Percentiles rank a stretch among this genome's conserved stretches.
Evolutionary conservation across 2,113 vertebrate genomes (phyloP).

Genomic region (Orientallactaga bullata): DNA sequence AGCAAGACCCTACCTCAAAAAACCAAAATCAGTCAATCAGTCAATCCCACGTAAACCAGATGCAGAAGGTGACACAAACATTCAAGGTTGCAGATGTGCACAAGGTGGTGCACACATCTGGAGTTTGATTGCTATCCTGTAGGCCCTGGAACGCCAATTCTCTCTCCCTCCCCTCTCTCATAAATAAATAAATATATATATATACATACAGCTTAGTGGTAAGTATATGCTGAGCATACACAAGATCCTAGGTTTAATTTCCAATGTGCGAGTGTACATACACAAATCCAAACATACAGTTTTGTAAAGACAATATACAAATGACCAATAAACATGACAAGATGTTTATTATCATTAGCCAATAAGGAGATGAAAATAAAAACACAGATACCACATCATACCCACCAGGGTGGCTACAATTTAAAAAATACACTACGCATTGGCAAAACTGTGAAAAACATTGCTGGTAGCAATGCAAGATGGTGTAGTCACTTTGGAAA

Average conservation of each 20-base stretch:
- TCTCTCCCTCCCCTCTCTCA: too few relatives aligned
- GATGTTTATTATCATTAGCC: neutral
- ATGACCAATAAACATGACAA: slow-evolving; percentile 23
- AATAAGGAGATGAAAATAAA: slow-evolving; percentile 36
- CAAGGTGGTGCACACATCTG: too few relatives aligned
- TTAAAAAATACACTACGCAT: neutral
- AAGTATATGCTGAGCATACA: neutral
- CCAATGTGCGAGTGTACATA: neutral
- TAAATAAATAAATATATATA: too few relatives aligned
- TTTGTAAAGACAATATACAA: neutral
- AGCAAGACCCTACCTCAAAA: too few relatives aligned
- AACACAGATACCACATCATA: neutral
- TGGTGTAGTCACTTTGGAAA: slow-evolving; percentile 42
- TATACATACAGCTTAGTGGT: too few relatives aligned
- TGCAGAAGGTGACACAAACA: too few relatives aligned
- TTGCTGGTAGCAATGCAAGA: neutral
- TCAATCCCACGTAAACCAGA: too few relatives aligned
- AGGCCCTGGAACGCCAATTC: too few relatives aligned
- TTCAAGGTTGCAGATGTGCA: too few relatives aligned
- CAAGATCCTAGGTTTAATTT: neutral
- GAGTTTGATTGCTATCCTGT: too few relatives aligned
- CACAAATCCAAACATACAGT: neutral
- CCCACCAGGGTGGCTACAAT: neutral
- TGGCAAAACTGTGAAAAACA: slow-evolving; percentile 25
- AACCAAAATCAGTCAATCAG: too few relatives aligned